phyloP scores from a whole-genome alignment of 2,888 invertebrate species.

The Noctua janthina region DNA sequence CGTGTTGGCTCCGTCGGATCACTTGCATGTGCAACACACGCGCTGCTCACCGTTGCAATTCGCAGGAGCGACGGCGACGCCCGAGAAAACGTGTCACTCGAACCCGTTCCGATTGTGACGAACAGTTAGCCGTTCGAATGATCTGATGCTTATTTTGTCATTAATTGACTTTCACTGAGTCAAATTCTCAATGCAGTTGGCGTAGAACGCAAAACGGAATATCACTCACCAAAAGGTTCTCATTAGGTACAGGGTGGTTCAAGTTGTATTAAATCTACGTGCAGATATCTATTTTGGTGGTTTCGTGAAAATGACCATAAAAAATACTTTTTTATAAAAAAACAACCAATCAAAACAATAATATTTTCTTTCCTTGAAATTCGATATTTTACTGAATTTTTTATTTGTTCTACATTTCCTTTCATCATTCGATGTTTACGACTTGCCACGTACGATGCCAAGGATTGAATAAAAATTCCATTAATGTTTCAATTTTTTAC shows the following conservation, averaged over 20 bases:
- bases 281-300: not conserved
- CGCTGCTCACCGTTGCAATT: constrained; percentile 50
- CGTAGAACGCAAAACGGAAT: not conserved
- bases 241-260: not conserved
- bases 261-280: not conserved
- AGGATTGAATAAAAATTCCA: not conserved
- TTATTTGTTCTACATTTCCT: not conserved
- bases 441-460: not conserved
- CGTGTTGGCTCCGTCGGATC: constrained; percentile 31
- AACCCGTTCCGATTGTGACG: constrained; percentile 48
- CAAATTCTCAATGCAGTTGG: not conserved
- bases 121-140: constrained; percentile 50
- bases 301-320: not conserved
- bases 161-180: constrained; percentile 41
- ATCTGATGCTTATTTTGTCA: constrained; percentile 20
- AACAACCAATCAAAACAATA: not conserved
- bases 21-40: constrained; percentile 43
- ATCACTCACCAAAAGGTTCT: not conserved
- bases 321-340: not conserved
- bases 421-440: not conserved
- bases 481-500: not conserved
- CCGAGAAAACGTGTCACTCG: constrained; percentile 40
- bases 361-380: not conserved
- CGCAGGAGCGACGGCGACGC: constrained; percentile 44
- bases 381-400: not conserved